A percentile compares a stretch with the other conserved stretches of the same genome.
These are phyloP conservation scores for Agonopterix subpropinquella DNA, from an alignment of 2,888 invertebrate species.

Conservation along the genomic window DNA sequence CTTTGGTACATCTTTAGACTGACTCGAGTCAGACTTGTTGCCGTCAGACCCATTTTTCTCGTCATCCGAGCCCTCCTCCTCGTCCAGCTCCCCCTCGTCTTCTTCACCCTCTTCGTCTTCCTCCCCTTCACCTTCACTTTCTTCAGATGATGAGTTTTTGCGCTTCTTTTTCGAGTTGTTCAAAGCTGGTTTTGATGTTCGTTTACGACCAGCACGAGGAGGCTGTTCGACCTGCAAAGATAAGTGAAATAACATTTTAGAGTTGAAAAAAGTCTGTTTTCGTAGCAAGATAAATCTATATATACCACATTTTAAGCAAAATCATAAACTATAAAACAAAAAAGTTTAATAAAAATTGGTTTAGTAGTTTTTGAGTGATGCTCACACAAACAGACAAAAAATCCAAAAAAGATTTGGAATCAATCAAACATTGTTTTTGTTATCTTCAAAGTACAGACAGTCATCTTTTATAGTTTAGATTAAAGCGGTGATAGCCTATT, in stretches of 20 bases:
- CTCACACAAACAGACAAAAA: not conserved
- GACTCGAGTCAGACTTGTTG: conserved; percentile 71
- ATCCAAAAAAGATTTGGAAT: too few species aligned
- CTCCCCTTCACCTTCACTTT: conserved; percentile 59
- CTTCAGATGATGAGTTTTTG: conserved; percentile 63
- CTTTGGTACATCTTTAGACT: conserved; percentile 73
- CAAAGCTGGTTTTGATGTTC: conserved; percentile 42
- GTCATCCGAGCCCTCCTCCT: conserved; percentile 70
- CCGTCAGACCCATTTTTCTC: conserved; percentile 73
- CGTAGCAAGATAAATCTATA: not conserved
- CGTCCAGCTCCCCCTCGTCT: conserved; percentile 63
- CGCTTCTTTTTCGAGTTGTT: conserved; percentile 67
- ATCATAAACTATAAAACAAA: too few species aligned
- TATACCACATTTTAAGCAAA: too few species aligned
- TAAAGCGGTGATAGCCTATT: not conserved
- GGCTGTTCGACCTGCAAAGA: conserved; percentile 47
- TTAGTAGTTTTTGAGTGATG: not conserved
- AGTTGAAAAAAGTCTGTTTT: not conserved
- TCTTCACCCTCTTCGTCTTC: conserved; percentile 60
- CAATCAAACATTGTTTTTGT: too few species aligned
- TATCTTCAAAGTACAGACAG: too few species aligned
- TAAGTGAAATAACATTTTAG: too few species aligned
- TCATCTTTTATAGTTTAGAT: not conserved
- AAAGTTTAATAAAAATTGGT: too few species aligned
- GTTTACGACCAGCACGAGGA: conserved; percentile 51